Evolutionary conservation across 2,113 vertebrate genomes (phyloP), one percentile per base, ranked within the genome.

Genomic region (Axis porcinus): DNA sequence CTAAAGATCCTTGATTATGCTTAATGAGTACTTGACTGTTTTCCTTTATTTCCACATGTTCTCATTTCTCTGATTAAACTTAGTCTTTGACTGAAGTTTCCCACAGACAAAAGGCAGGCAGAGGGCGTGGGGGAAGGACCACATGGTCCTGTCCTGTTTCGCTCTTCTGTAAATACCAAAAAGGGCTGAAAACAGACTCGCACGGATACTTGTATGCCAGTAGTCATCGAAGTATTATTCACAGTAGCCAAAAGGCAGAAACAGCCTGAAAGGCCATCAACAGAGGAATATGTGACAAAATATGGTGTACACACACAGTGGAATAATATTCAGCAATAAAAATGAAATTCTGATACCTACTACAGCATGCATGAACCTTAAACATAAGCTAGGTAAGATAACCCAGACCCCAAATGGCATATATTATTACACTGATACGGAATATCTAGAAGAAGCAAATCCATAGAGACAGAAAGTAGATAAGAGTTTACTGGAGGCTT

Each of bases 221-320:
- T 28, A 6, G 14, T 70, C 36, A 1, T 3, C 13, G 36, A 40
- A n/a, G 50, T 14, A 57, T 57, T 25, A 19, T 70, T 84, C 40
- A 57, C 50, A n/a, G 28, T 7, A 33, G 76, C 76, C 76, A 47
- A 30, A 43, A 84, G 81, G 79, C 25, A 21, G 47, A 84, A 70
- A 55, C 27, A n/a, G 54, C 8, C 79, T 19, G 43, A 33, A 25
- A 25, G 27, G 33, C 47, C 17, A 16, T 17, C 79, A 84, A n/a
- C 50, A 57, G 62, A 74, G 43, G 36, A 85, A 13, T 36, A 5
- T 27, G 1, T 70, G 67, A 3, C 21, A 7, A 2, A 25, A 40
- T 1, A 0, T 2, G 70, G 36, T 1, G 2, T 13, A 13, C 3
- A 25, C 21, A 43, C 3, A 74, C 70, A 2, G 3, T 13, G 36